Evolutionary conservation across 1,140 invertebrate genomes (phyloP), one percentile per base, ranked within the genome.

Genomic region (Mamestra configurata): DNA sequence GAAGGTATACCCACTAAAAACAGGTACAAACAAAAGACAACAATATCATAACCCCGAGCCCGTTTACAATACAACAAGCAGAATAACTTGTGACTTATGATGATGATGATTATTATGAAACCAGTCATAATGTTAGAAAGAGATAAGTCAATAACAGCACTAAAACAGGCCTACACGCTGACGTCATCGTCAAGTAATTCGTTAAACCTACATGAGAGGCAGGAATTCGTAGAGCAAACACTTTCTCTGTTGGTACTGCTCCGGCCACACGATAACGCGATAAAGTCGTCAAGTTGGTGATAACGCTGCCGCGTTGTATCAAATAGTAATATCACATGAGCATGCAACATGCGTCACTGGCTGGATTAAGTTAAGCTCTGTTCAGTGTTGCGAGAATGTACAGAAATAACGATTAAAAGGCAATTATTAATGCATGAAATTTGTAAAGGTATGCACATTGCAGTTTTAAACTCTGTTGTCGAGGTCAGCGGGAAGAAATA

Each of bases 151-250:
- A 61, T 40, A n/a, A 46, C 35, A 43, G 3, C n/a, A 59, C 11
- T 37, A 70, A 46, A 49, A 70, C 55, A 61, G 20, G 35, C 37
- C 22, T 46, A 22, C 35, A 40, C 20, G 37, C 55, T 61, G 43
- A 80, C 76, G 82, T 79, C 79, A 81, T 49, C n/a, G 24, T 10
- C 11, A 20, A 64, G 24, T 76, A 80, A 79, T 79, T 76, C 43
- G 40, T 59, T 55, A 79, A 76, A 78, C 7, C 53, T n/a, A 75
- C 59, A 82, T 46, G 57, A 76, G 55, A 75, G 61, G 57, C 31
- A 72, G 79, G 79, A 79, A 83, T 83, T 78, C 61, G 64, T 53
- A 18, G 15, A 78, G 66, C 82, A 81, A 84, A 84, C 79, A 81
- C 73, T 73, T 57, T 18, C 77, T 18, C 11, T 70, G 51, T 53